Percentiles rank a stretch among this genome's conserved stretches.
phyloP scores from a whole-genome alignment of 2,888 invertebrate species.

The Auanema freiburgensis region DNA sequence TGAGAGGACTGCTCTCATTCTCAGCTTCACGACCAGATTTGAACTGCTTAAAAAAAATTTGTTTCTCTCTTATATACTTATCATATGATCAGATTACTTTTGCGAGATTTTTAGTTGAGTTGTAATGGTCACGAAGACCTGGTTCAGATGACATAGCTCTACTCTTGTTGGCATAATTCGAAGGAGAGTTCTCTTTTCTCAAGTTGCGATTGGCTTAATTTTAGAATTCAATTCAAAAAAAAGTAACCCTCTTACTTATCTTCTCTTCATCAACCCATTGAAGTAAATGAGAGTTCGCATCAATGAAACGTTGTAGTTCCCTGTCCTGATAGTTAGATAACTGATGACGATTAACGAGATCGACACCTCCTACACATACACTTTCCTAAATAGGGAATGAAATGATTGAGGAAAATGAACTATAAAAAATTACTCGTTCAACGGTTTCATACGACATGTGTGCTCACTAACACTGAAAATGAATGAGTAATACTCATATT shows the following conservation, averaged over 20 bases:
- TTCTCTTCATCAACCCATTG: conserved; percentile 37
- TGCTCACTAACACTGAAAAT: no score
- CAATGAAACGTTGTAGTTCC: conserved; percentile 47
- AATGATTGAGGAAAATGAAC: no score
- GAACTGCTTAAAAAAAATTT: no score
- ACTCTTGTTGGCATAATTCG: conserved; percentile 18
- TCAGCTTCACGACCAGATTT: no score
- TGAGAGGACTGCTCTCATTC: no score
- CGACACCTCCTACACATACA: conserved; percentile 37
- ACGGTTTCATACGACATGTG: no score
- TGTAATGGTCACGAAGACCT: conserved; percentile 7
- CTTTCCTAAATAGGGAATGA: no score
- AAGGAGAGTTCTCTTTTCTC: conserved; percentile 8
- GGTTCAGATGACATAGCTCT: conserved; percentile 12
- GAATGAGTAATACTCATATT: no score
- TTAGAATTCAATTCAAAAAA: not conserved
- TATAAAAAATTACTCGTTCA: no score
- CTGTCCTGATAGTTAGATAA: conserved; percentile 55
- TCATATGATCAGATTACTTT: no score
- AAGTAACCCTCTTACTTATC: conserved; percentile 5
- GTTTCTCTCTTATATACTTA: no score
- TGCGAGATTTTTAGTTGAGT: not conserved
- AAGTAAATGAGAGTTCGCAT: conserved; percentile 42
- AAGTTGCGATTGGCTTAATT: conserved; percentile 4
- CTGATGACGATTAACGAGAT: conserved; percentile 57